Evolutionary conservation across 2,888 invertebrate species (phyloP), one percentile per base, ranked within the genome.

Genomic region (Drosophila eohydei): DNA sequence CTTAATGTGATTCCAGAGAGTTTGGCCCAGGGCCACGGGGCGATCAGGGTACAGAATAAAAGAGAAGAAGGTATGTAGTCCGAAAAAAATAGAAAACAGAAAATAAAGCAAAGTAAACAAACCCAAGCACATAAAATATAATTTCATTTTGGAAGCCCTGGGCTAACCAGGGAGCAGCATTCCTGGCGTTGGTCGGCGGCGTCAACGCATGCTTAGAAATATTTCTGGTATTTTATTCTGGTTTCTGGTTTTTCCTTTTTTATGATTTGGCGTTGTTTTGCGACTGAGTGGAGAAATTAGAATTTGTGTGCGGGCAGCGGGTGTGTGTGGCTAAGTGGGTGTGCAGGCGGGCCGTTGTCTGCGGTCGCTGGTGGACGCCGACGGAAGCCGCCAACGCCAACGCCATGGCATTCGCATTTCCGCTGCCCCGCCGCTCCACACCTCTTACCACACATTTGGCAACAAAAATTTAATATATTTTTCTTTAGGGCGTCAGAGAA

Each of bases 61-160:
- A 41, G 14, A 36, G 28, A 48, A 43, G 69, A 80, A 78, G 79
- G 70, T 77, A 70, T 73, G 80, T 16, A 26, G 44, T 70, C 65
- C 68, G 64, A 64, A 64, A 66, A 40, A 46, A 43, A 16, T 5
- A 41, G 41, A 16, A 41, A 41, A 12, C 41, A 50, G 32, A 34
- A 46, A 51, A 56, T 36, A 60, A 62, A 57, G 61, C 58, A 68
- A 85, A 73, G 63, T 71, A 78, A 88, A 78, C 87, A 76, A 83
- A 73, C 78, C 78, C 78, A 72, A 71, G 80, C 89, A 81, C 82
- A 88, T 83, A 75, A 86, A 90, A 89, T 88, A 90, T 90, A 90
- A 86, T 89, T 89, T 89, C 78, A 79, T 89, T 83, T 78, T 84
- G 69, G 78, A 73, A 81, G 89, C 89, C 90, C 78, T 71, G 81